Evolutionary conservation across 2,113 vertebrate genomes (phyloP).

Genomic region (Rhagologus leucostigma): DNA sequence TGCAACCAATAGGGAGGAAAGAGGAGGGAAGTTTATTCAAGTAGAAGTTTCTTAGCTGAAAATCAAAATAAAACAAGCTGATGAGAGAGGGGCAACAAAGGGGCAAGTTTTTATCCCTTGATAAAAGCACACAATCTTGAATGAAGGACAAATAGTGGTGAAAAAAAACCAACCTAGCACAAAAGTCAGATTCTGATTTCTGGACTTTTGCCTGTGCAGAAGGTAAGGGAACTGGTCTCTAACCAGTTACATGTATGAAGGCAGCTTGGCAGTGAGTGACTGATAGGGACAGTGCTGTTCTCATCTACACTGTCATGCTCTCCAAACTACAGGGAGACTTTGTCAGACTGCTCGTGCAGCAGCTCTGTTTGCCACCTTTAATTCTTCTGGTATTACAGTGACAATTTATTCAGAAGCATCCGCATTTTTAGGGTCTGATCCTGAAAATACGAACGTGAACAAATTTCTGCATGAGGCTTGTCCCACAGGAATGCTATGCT

Average conservation of each 20-base stretch:
- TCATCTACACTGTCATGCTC: not conserved
- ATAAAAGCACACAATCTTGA: not conserved
- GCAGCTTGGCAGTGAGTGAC: not conserved
- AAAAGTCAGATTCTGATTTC: not conserved
- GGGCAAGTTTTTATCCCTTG: not conserved
- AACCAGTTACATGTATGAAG: not conserved
- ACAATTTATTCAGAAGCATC: not conserved
- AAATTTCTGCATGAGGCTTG: not conserved
- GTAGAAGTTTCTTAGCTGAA: not conserved
- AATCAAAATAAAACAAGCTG: not conserved
- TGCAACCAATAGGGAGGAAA: not conserved
- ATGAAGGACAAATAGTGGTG: not conserved
- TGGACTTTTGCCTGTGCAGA: not conserved
- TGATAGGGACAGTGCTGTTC: not conserved
- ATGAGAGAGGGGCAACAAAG: not conserved
- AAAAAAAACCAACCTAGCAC: not conserved
- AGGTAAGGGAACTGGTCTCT: not conserved
- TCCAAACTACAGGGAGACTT: not conserved
- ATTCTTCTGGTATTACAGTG: accelerated
- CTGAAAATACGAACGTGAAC: not conserved
- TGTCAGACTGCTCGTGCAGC: not conserved
- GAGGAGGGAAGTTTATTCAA: not conserved
- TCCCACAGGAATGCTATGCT: not conserved
- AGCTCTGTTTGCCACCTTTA: not conserved
- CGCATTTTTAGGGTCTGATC: not conserved